Percentiles rank a stretch among this genome's conserved stretches.
Evolutionary conservation across 2,797 vertebrate genomes (phyloP).

Genomic region (Martes flavigula): DNA sequence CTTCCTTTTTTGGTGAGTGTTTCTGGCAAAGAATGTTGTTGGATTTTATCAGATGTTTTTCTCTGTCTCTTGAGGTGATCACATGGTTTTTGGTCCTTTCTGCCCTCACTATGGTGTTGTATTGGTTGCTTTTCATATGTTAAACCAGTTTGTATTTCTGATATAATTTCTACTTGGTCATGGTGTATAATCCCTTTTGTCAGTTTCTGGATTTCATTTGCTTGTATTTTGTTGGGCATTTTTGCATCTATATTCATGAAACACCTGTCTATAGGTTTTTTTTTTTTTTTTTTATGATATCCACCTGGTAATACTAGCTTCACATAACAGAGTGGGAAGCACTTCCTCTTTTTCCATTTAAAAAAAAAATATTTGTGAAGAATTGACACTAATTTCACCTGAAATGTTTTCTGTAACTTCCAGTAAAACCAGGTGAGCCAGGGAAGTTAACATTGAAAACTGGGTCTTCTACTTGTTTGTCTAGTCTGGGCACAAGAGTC

Average conservation of each 20-base stretch:
- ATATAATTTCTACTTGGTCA: neutral
- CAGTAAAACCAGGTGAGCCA: neutral
- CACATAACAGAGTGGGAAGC: neutral
- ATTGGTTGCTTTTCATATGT: neutral
- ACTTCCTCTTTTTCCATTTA: neutral
- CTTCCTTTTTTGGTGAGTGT: neutral
- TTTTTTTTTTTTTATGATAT: neutral
- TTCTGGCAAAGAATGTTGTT: neutral
- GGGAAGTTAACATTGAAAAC: neutral
- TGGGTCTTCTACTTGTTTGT: neutral
- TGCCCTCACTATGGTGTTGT: neutral
- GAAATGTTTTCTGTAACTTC: neutral
- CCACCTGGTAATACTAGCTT: neutral
- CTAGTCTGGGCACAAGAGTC: neutral
- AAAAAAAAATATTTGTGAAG: neutral
- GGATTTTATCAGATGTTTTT: neutral
- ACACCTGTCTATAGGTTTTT: neutral
- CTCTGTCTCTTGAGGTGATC: neutral
- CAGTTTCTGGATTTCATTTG: neutral
- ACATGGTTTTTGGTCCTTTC: neutral
- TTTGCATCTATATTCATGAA: neutral
- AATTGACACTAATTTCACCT: neutral
- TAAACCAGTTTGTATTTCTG: neutral
- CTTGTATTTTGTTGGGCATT: neutral
- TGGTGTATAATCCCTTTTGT: neutral